Base-by-base conservation (phyloP, 2,113 vertebrate genomes). In the Spermophilus dauricus region DNA sequence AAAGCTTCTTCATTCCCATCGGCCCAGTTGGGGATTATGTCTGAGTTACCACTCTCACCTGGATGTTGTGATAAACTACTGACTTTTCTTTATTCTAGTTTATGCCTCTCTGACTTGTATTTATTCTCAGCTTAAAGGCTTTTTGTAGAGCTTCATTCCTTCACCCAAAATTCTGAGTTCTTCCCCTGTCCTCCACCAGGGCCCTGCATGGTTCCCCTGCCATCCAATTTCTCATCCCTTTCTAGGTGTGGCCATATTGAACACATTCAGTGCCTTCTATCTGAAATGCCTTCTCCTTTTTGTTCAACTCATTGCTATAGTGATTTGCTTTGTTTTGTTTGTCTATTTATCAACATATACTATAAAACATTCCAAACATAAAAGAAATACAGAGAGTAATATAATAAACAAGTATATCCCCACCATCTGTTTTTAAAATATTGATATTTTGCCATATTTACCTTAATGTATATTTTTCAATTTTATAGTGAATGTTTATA, bases 361-460 rank as follows among this genome's bases (percentile, higher is more conserved):
- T 95, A 48, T 80, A 6, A 96, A 97, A 89, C 80, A 90, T 81
- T 94, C 92, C 34, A 84, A 90, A 76, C 69, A 89, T 84, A 89
- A 92, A 95, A 93, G 65, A 91, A 96, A 97, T 85, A 95, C 37
- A 89, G 39, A 80, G 2, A 91, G 51, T 58, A 89, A 72, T 51
- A 92, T 72, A 96, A 95, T 96, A 97, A 92, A 92, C 10, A 95
- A 95, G n/a, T 63, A 90, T 84, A 28, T 90, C 51, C 42, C 28
- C 2, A 70, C 70, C 96, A 96, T 97, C 95, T 96, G 95, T 90
- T 96, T 91, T n/a, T 90, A 96, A 97, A 80, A 84, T 92, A 92
- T 86, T 88, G 73, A 78, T 93, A 92, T 93, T 28, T 95, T 97
- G 42, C 86, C 81, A 94, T 92, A 69, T 86, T 97, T 95, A 95